These are phyloP conservation scores for Cossypha caffra DNA, from an alignment of 2,797 vertebrate species.

Conservation along the genomic window DNA sequence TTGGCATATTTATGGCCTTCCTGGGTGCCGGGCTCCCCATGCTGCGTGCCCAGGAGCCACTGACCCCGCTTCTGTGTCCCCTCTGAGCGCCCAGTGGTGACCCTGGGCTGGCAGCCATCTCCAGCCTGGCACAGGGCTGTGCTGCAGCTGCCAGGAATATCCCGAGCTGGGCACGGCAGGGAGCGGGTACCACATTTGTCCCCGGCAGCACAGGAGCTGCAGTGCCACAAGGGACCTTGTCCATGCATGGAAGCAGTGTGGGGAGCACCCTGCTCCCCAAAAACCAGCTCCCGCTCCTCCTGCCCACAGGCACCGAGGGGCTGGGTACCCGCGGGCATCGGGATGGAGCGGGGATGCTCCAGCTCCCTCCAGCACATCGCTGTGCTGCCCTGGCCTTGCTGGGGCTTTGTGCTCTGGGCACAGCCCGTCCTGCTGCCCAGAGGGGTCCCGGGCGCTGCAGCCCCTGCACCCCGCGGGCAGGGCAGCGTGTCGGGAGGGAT, in stretches of 20 bases:
- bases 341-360: neutral
- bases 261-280: neutral
- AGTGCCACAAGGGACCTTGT: rapidly evolving
- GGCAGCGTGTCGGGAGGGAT: neutral
- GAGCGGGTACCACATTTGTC: rapidly evolving
- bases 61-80: neutral
- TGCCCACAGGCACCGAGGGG: rapidly evolving
- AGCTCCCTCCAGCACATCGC: rapidly evolving
- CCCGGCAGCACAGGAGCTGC: neutral
- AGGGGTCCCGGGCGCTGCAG: rapidly evolving
- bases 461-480: neutral
- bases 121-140: neutral
- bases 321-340: rapidly evolving
- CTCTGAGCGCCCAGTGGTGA: neutral
- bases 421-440: neutral
- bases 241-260: rapidly evolving
- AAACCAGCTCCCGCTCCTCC: neutral
- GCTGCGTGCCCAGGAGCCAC: rapidly evolving
- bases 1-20: neutral
- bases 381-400: neutral
- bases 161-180: neutral
- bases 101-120: neutral
- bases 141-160: neutral
- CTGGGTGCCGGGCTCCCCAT: neutral
- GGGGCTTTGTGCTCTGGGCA: neutral